Conservation (phyloP, 2,113 vertebrate species). For the Aegithalos caudatus region DNA sequence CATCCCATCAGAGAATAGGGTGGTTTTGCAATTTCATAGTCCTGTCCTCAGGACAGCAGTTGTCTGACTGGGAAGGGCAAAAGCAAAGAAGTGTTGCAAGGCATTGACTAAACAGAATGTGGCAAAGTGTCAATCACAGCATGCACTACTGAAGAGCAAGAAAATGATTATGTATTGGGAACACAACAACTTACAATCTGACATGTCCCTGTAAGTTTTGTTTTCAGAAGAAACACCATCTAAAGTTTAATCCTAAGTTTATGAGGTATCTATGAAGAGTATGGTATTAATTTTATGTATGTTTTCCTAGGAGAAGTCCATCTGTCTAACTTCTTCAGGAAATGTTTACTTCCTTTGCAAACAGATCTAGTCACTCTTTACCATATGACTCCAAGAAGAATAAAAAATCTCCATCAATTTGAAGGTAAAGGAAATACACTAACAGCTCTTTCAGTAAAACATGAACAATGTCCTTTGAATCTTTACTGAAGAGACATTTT, state of each 20-base stretch:
- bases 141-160: neutral
- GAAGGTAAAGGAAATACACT: neutral
- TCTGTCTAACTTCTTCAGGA: slow-evolving; percentile 55
- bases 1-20: neutral
- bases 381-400: neutral
- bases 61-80: neutral
- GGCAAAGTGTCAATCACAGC: neutral
- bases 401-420: neutral
- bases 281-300: neutral
- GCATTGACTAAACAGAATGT: neutral
- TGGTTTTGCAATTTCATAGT: neutral
- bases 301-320: slow-evolving; percentile 3
- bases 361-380: slow-evolving; percentile 5
- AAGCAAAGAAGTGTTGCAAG: neutral
- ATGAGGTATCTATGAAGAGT: neutral
- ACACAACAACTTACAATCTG: neutral
- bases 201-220: neutral
- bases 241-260: neutral
- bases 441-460: neutral
- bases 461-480: neutral
- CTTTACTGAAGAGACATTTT: neutral
- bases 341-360: slow-evolving; percentile 54
- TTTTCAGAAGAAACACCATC: neutral
- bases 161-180: neutral
- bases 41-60: neutral